These are phyloP conservation scores for Andinoacara biseriatus DNA, from an alignment of 2,113 vertebrate species.

Conservation along the genomic window DNA sequence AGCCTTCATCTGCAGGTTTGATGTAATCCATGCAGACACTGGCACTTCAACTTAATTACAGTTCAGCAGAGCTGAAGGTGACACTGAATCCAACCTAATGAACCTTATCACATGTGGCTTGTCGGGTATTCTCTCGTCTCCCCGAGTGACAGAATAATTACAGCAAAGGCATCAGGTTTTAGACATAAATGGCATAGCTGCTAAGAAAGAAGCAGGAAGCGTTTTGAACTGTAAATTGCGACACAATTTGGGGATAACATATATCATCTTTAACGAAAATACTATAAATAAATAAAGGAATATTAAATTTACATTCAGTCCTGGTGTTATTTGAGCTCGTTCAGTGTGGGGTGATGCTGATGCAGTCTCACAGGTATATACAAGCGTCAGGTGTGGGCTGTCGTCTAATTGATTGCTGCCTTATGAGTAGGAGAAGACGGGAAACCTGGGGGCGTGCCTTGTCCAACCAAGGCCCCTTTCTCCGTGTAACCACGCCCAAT, in stretches of 20 bases:
- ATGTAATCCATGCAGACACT: neutral
- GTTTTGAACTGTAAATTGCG: neutral
- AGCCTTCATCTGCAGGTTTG: neutral
- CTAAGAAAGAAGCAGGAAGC: neutral
- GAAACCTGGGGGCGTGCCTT: slow-evolving; percentile 50
- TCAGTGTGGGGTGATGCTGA: neutral
- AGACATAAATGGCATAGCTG: neutral
- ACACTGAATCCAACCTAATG: slow-evolving; percentile 19
- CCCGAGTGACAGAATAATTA: neutral
- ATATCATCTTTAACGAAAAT: neutral
- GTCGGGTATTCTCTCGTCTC: neutral
- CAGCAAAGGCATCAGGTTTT: neutral
- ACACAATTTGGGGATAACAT: neutral
- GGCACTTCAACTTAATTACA: neutral
- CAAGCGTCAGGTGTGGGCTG: slow-evolving; percentile 9
- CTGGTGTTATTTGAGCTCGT: neutral
- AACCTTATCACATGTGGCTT: slow-evolving; percentile 9
- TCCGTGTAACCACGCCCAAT: slow-evolving; percentile 56
- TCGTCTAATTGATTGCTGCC: neutral
- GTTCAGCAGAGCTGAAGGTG: slow-evolving; percentile 15
- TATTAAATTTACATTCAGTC: neutral
- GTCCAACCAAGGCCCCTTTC: slow-evolving; percentile 9
- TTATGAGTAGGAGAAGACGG: neutral
- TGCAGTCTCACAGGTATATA: neutral
- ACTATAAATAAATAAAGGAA: neutral